Percentiles rank a stretch among this genome's conserved stretches.
Conservation (phyloP, 2,888 invertebrate genomes). For the Tetragnatha montana region DNA sequence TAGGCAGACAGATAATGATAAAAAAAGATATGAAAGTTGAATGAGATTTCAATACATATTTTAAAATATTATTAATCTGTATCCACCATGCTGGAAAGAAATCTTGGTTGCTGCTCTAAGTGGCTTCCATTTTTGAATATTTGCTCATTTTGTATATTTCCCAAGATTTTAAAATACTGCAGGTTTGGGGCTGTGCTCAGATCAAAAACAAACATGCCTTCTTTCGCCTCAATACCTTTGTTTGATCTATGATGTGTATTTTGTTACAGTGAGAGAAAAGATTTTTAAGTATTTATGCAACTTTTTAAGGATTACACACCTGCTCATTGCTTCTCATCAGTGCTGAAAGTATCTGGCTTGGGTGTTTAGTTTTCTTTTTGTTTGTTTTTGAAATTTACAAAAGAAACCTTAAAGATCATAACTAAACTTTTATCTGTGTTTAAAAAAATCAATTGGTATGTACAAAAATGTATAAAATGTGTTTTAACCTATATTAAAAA, state of each 20-base stretch:
- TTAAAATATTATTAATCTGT: slow-evolving; percentile 42
- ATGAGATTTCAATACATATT: slow-evolving; percentile 18
- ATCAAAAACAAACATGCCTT: slow-evolving; percentile 71
- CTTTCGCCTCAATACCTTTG: slow-evolving; percentile 69
- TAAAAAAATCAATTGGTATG: slow-evolving; percentile 3
- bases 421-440: slow-evolving; percentile 7
- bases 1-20: slow-evolving; percentile 73
- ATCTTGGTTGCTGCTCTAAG: slow-evolving; percentile 23
- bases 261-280: slow-evolving; percentile 59
- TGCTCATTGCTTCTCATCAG: slow-evolving; percentile 51
- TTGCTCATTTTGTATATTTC: slow-evolving; percentile 70
- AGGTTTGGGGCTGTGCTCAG: slow-evolving; percentile 71
- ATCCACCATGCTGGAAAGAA: slow-evolving; percentile 49
- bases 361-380: background rate
- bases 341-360: slow-evolving; percentile 37
- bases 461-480: slow-evolving; percentile 19
- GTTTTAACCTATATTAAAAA: slow-evolving; percentile 12
- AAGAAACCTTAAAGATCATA: slow-evolving; percentile 10
- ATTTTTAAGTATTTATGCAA: slow-evolving; percentile 66
- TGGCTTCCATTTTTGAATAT: slow-evolving; percentile 63
- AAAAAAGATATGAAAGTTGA: slow-evolving; percentile 72
- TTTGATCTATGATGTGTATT: slow-evolving; percentile 67
- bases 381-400: background rate
- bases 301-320: slow-evolving; percentile 57
- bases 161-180: slow-evolving; percentile 69